A percentile compares a stretch with the other conserved stretches of the same genome.
Evolutionary conservation across 1,140 invertebrate species (phyloP).

Genomic region (Matsumurasca onukii): DNA sequence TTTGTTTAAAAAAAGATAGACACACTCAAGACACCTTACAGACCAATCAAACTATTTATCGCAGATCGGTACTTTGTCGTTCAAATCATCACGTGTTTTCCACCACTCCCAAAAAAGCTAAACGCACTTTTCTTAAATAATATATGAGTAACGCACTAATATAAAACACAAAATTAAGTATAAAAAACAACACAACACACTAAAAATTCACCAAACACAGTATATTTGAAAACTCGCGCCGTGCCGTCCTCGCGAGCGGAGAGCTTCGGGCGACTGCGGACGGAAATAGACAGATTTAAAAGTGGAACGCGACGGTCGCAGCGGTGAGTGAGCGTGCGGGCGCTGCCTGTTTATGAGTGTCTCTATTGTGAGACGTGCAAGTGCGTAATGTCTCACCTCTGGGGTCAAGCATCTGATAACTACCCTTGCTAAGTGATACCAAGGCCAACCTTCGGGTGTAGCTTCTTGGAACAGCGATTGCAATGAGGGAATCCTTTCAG

Average conservation of each 20-base stretch:
- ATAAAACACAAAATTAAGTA: not conserved
- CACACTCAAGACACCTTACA: no score
- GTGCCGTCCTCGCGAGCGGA: not conserved
- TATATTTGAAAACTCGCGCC: not conserved
- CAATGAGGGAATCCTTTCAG: no score
- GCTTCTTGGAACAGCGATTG: no score
- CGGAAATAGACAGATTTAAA: slow-evolving; percentile 16
- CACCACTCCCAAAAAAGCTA: not conserved
- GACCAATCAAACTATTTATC: not conserved
- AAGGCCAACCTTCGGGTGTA: no score
- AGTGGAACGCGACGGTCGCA: slow-evolving; percentile 6
- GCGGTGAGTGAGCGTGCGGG: not conserved
- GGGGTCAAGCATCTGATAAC: no score
- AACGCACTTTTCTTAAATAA: not conserved
- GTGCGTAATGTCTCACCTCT: no score
- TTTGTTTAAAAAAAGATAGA: no score
- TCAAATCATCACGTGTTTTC: not conserved
- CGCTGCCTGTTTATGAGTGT: no score
- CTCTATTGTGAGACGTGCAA: no score
- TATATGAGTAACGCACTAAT: not conserved
- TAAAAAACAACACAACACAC: not conserved
- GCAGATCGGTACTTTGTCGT: not conserved
- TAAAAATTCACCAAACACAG: no score
- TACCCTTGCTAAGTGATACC: no score
- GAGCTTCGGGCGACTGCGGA: not conserved